Evolutionary conservation across 1,140 invertebrate genomes (phyloP), one percentile per base, ranked within the genome.

Genomic region (Epicauta chinensis): DNA sequence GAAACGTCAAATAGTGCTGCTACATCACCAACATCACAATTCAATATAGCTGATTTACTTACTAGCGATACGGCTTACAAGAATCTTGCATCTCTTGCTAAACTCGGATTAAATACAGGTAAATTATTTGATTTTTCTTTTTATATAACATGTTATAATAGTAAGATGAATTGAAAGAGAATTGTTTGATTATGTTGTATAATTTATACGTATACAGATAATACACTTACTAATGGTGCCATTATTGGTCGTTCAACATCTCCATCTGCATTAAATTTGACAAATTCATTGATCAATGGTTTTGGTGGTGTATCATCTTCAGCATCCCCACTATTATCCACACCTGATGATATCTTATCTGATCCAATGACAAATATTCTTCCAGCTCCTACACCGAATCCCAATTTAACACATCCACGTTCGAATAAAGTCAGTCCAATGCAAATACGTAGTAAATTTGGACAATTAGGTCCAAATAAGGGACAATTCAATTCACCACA

Each of bases 401-500:
- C 71, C 39, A 71, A 54, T 38, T 2, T 71, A 64, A 53, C 38
- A 74, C 69, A 12, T 71, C 14, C 81, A 0, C 80, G 86, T 30
- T 77, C 81, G 2, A 80, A 77, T 16, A 87, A 89, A 68, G 78
- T 85, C 9, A 84, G 84, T 3, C 81, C 86, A 2, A 91, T 92
- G 87, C 86, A 90, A 67, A 89, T 86, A 63, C 82, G 91, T 38
- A 89, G 84, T 70, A 97, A 96, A 74, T 97, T 97, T 77, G 93
- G 94, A 32, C 88, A 91, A 56, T 74, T 97, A 39, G 94, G 94
- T 31, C 85, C 89, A 38, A 84, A 84, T 17, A 92, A 92, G 68
- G 87, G 89, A 7, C 93, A 97, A 71, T 96, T 98, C 60, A 96
- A 93, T 72, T 96, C 93, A 10, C 94, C 94, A 0, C 93, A 97